Evolutionary conservation across 2,888 invertebrate genomes (phyloP), one percentile per base, ranked within the genome.

Genomic region (Emmelina monodactyla): DNA sequence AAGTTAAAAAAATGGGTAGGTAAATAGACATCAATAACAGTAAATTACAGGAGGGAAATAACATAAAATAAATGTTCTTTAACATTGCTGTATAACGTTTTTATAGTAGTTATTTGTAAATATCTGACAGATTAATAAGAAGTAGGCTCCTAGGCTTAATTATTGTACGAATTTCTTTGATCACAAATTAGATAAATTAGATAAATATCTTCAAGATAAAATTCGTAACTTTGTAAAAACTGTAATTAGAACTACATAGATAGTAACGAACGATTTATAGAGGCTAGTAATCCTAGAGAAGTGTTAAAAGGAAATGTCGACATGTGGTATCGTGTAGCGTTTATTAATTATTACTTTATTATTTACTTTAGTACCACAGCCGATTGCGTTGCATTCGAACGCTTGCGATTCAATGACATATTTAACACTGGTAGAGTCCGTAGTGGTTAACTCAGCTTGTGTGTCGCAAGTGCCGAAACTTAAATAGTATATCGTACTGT

Each of bases 401-500:
- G 51, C 49, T 53, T 52, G 55, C 57, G 47, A 46, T 43, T 35
- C 16, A 15, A 28, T 32, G n/a, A 28, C 37, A 16, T 28, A 34
- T 32, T 28, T 19, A 48, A 45, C 55, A 44, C 55, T 47, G 50
- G 50, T 38, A 49, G 42, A 52, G n/a, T n/a, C n/a, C n/a, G n/a
- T n/a, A n/a, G n/a, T n/a, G n/a, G n/a, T n/a, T 52, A 50, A 55
- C 55, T 58, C 58, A 46, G 44, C 46, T 68, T 72, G 76, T 78
- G 79, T 78, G 79, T 79, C 76, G 79, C 79, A 78, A 70, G 76
- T 79, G 79, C 65, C 47, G 49, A 61, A 66, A 62, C 60, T 65
- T 62, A 59, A n/a, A 42, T 61, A 55, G 50, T 67, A 67, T 70
- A 78, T 76, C 78, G 78, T 78, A 78, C 76, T 72, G 59, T 70